Percentiles rank a stretch among this genome's conserved stretches.
Conservation (phyloP, 2,888 invertebrate genomes). For the Metellina segmentata region DNA sequence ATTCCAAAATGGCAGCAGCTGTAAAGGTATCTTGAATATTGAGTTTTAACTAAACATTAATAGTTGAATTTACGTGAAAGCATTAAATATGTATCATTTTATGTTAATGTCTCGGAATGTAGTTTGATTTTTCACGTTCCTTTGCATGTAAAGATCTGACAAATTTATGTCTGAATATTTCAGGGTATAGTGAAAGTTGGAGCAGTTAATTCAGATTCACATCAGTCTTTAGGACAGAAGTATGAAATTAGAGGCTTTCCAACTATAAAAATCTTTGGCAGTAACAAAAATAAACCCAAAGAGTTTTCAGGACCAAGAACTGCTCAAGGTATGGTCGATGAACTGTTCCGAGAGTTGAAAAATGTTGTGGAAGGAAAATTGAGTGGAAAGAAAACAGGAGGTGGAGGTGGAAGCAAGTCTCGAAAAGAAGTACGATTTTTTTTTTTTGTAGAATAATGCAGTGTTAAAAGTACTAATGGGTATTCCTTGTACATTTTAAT, state of each 20-base stretch:
- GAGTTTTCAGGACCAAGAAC: slow-evolving; percentile 93
- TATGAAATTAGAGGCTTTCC: slow-evolving; percentile 96
- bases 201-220: slow-evolving; percentile 94
- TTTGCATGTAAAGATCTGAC: not conserved
- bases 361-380: slow-evolving; percentile 87
- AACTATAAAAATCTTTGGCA: slow-evolving; percentile 95
- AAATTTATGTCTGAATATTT: slow-evolving; percentile 66
- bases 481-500: not conserved
- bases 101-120: not conserved
- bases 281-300: slow-evolving; percentile 89
- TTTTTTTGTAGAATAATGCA: too few species aligned
- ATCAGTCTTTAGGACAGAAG: slow-evolving; percentile 89
- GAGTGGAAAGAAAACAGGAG: slow-evolving; percentile 83
- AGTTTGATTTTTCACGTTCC: not conserved
- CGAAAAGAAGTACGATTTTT: slow-evolving; percentile 36
- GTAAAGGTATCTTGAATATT: slow-evolving; percentile 86
- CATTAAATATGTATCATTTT: not conserved
- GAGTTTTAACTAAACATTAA: not conserved
- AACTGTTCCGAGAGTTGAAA: slow-evolving; percentile 89
- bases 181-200: slow-evolving; percentile 96
- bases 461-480: not conserved
- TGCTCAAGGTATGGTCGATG: slow-evolving; percentile 92
- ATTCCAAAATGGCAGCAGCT: slow-evolving; percentile 94
- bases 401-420: slow-evolving; percentile 79
- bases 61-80: not conserved